Percentiles rank a stretch among this genome's conserved stretches.
These are phyloP conservation scores for Junco hyemalis DNA, from an alignment of 2,113 vertebrate genomes.

Conservation along the genomic window DNA sequence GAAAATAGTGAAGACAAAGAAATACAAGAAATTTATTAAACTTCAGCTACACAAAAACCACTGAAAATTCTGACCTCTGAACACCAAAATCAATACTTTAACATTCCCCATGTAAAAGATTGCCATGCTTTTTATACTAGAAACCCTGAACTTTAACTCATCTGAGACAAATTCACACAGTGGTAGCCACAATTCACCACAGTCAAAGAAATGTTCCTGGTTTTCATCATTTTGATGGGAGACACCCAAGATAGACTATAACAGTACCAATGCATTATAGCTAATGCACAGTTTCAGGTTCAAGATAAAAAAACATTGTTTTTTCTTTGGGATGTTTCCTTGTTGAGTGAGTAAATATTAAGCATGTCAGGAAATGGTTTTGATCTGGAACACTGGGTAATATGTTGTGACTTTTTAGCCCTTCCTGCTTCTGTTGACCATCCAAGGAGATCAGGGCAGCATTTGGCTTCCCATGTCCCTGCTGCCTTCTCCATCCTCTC, in stretches of 20 bases:
- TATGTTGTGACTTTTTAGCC: not conserved
- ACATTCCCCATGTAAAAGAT: not conserved
- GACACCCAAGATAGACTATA: not conserved
- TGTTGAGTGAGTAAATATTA: not conserved
- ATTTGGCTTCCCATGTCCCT: rapidly evolving
- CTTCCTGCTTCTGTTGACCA: not conserved
- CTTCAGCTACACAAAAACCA: not conserved
- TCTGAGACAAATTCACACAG: not conserved
- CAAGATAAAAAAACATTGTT: not conserved
- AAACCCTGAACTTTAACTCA: not conserved
- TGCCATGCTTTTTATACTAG: not conserved
- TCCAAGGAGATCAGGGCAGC: not conserved
- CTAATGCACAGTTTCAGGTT: not conserved
- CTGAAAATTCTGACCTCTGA: not conserved
- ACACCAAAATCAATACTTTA: not conserved
- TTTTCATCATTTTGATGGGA: not conserved
- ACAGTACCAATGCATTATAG: not conserved
- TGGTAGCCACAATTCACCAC: not conserved
- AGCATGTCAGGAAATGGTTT: not conserved
- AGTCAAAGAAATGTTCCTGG: not conserved
- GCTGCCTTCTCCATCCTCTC: not conserved
- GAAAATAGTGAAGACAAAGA: not conserved
- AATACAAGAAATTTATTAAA: not conserved
- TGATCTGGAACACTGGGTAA: not conserved
- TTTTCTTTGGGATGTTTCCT: not conserved